These are phyloP conservation scores for Micronycteris hirsuta DNA, from an alignment of 2,113 vertebrate genomes.

Conservation along the genomic window DNA sequence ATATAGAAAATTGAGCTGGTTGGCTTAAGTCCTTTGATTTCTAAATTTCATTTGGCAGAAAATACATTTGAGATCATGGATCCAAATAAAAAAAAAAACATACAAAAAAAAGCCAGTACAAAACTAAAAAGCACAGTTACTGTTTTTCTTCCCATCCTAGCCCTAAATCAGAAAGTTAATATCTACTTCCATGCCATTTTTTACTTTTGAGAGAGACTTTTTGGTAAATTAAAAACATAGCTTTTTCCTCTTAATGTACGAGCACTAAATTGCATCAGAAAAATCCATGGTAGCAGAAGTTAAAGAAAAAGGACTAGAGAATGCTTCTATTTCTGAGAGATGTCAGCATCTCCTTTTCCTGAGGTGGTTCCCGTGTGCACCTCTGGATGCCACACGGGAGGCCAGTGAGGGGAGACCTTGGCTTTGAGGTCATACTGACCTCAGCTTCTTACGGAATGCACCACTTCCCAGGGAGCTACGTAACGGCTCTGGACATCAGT, in stretches of 20 bases:
- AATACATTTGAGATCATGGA: conserved; percentile 26
- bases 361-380: background rate
- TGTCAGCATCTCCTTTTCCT: background rate
- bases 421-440: background rate
- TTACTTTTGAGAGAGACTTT: conserved; percentile 32
- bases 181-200: conserved; percentile 27
- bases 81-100: background rate
- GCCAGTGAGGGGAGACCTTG: background rate
- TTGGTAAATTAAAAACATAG: conserved; percentile 7
- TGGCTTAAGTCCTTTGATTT: conserved; percentile 33
- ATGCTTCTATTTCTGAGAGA: background rate
- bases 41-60: conserved; percentile 33
- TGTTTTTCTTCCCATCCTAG: background rate
- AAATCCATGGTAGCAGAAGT: background rate
- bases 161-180: conserved; percentile 19
- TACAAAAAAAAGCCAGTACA: background rate
- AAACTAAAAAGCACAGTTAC: background rate
- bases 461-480: background rate
- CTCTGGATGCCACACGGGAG: background rate
- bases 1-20: conserved; percentile 44
- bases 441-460: background rate
- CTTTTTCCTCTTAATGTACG: background rate
- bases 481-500: background rate
- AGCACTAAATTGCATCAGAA: background rate
- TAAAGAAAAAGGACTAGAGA: background rate